These are phyloP conservation scores for Acromyrmex echinatior DNA, from an alignment of 1,140 invertebrate species.

Conservation along the genomic window DNA sequence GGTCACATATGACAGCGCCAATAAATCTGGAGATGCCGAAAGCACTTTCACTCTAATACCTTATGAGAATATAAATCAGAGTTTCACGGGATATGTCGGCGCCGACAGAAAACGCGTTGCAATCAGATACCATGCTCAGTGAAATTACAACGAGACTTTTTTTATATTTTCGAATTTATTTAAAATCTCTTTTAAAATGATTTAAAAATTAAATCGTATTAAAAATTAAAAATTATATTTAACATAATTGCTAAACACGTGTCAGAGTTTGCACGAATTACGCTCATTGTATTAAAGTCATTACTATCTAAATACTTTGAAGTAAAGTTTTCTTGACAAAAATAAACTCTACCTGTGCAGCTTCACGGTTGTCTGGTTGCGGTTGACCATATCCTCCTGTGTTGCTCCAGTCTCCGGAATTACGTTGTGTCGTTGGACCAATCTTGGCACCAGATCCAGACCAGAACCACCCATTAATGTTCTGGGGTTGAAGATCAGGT, in stretches of 20 bases:
- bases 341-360: conserved; percentile 90
- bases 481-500: conserved; percentile 94
- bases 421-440: conserved; percentile 94
- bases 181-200: conserved; percentile 2
- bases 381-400: conserved; percentile 94
- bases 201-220: no score
- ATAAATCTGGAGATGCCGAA: conserved; percentile 35
- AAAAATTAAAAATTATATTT: no score
- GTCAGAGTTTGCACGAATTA: no score
- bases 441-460: conserved; percentile 96
- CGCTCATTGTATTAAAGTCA: no score
- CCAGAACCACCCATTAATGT: conserved; percentile 98
- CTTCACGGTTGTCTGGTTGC: conserved; percentile 96
- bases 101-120: conserved; percentile 35
- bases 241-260: no score
- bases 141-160: not conserved
- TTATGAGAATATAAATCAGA: conserved; percentile 50
- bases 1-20: conserved; percentile 19
- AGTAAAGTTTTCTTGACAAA: not conserved
- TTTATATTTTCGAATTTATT: not conserved
- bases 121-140: not conserved
- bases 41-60: conserved; percentile 48
- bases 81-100: conserved; percentile 27
- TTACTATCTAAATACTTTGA: not conserved
- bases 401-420: conserved; percentile 95